These are phyloP conservation scores for Pogoniulus pusillus DNA, from an alignment of 2,797 vertebrate genomes.

Conservation along the genomic window DNA sequence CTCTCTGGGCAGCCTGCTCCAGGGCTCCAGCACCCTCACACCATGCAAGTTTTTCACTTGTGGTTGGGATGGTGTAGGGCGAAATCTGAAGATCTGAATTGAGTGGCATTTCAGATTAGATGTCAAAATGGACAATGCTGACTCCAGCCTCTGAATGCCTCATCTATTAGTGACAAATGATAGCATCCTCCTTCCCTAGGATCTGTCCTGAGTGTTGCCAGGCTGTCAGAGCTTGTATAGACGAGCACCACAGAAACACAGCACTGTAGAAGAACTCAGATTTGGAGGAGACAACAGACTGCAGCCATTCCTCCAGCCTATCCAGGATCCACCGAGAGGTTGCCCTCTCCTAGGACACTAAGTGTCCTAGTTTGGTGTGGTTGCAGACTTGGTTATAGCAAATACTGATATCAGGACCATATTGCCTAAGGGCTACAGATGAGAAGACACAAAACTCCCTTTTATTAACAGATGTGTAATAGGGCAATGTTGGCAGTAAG, in stretches of 20 bases:
- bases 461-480: neutral
- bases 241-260: neutral
- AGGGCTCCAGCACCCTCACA: too few relatives aligned
- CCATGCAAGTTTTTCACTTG: too few relatives aligned
- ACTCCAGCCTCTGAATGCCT: neutral
- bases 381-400: neutral
- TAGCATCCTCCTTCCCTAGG: neutral
- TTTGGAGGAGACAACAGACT: neutral
- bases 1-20: too few relatives aligned
- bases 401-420: neutral
- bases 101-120: neutral
- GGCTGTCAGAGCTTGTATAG: neutral
- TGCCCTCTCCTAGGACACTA: neutral
- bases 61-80: neutral
- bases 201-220: neutral
- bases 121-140: neutral
- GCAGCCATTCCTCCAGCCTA: neutral
- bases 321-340: neutral
- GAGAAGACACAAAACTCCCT: fast-evolving
- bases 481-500: neutral
- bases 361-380: neutral
- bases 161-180: neutral
- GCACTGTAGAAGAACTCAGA: neutral
- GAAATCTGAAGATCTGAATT: neutral
- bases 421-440: neutral